Conservation (phyloP, 2,797 vertebrate species). For the Syngnathus acus region DNA sequence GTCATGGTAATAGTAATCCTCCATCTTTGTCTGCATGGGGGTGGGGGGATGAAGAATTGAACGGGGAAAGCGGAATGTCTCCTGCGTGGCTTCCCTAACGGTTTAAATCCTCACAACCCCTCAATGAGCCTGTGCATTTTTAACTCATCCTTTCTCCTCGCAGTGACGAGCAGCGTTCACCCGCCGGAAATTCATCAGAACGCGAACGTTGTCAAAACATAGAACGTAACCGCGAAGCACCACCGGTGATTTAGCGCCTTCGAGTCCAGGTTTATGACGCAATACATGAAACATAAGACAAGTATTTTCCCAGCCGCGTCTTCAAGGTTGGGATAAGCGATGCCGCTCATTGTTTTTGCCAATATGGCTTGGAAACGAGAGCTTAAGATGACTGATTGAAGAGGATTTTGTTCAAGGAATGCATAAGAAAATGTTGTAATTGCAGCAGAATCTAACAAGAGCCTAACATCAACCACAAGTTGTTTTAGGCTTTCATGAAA, state of each 20-base stretch:
- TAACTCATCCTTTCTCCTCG: neutral
- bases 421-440: neutral
- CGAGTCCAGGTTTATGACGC: neutral
- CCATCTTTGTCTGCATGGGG: slow-evolving; percentile 21
- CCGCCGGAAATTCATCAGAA: neutral
- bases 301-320: neutral
- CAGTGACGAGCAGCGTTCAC: neutral
- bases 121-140: neutral
- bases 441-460: neutral
- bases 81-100: slow-evolving; percentile 39
- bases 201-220: neutral
- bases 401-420: neutral
- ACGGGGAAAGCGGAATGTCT: slow-evolving; percentile 10
- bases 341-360: neutral
- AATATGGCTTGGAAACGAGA: neutral
- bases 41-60: neutral
- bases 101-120: slow-evolving; percentile 5
- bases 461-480: neutral
- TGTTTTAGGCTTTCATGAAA: neutral
- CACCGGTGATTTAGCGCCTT: neutral
- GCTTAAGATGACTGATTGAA: neutral
- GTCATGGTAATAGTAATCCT: slow-evolving; percentile 30
- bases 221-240: neutral
- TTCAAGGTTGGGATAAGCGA: neutral
- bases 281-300: neutral